Conservation (phyloP, 2,888 invertebrate genomes). For the Cheilosia scutellata region DNA sequence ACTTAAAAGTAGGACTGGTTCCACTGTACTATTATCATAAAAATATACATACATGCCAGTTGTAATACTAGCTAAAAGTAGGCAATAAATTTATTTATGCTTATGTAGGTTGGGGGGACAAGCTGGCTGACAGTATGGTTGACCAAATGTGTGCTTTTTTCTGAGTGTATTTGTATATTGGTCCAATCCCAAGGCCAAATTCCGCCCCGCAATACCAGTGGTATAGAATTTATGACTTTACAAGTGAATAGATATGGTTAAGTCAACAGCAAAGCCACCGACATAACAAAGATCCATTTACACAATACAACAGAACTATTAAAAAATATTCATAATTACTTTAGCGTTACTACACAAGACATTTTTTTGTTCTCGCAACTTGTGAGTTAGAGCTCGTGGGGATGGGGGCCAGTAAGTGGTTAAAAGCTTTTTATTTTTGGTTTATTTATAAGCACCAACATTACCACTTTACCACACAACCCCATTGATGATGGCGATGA, state of each 20-base stretch:
- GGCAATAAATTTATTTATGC: slow-evolving; percentile 45
- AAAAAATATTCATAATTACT: slow-evolving; percentile 44
- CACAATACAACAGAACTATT: slow-evolving; percentile 15
- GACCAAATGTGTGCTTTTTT: slow-evolving; percentile 41
- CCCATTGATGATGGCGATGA: slow-evolving; percentile 23
- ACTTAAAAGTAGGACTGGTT: background rate
- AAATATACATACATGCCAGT: background rate
- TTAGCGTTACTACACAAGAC: slow-evolving; percentile 23
- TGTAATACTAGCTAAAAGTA: slow-evolving; percentile 34
- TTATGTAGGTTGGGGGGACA: slow-evolving; percentile 44
- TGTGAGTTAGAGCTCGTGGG: background rate
- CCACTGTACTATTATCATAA: slow-evolving; percentile 19
- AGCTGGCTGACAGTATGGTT: slow-evolving; percentile 16
- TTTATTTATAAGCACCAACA: slow-evolving; percentile 44
- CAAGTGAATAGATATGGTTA: slow-evolving; percentile 45
- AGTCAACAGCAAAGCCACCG: slow-evolving; percentile 30
- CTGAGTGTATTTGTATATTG: slow-evolving; percentile 29
- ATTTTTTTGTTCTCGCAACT: slow-evolving; percentile 5
- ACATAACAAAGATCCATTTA: slow-evolving; percentile 16
- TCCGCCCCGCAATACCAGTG: slow-evolving; percentile 28
- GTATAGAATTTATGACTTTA: slow-evolving; percentile 42
- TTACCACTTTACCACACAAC: slow-evolving; percentile 6
- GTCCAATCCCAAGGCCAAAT: slow-evolving; percentile 55
- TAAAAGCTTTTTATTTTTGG: slow-evolving; percentile 49
- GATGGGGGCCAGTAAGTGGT: slow-evolving; percentile 40